These are phyloP conservation scores for Anthonomus grandis DNA, from an alignment of 1,140 invertebrate genomes.

Conservation along the genomic window DNA sequence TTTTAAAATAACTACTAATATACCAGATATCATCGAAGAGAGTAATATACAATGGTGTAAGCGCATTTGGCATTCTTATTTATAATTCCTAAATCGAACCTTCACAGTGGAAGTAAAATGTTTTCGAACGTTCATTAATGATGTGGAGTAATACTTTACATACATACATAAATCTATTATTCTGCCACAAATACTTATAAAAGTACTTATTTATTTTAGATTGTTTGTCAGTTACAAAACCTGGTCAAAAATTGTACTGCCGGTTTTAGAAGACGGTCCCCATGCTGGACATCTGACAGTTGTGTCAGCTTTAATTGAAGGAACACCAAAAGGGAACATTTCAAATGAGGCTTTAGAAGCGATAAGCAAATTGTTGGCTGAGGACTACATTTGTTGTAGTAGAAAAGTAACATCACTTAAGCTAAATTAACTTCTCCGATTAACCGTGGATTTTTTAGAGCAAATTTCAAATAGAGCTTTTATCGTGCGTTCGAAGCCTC, in stretches of 20 bases:
- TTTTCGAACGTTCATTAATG: no score
- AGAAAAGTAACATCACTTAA: conserved; percentile 38
- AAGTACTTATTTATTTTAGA: conserved; percentile 48
- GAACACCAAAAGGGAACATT: conserved; percentile 44
- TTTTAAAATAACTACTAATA: no score
- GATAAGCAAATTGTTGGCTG: conserved; percentile 42
- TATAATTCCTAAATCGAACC: no score
- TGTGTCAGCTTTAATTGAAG: conserved; percentile 52
- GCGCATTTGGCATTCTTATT: no score
- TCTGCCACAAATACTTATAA: no score
- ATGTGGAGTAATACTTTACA: no score
- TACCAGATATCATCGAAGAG: no score
- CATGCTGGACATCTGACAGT: conserved; percentile 54
- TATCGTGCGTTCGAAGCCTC: conserved; percentile 35
- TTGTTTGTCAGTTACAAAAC: conserved; percentile 59
- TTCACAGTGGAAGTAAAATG: no score
- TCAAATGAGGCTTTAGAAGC: conserved; percentile 33
- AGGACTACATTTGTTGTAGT: conserved; percentile 47
- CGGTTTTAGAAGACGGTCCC: conserved; percentile 50
- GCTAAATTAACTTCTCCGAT: neutral
- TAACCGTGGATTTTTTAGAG: conserved; percentile 24
- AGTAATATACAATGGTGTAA: no score
- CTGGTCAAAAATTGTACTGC: conserved; percentile 53
- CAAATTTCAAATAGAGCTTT: conserved; percentile 40
- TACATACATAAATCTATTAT: no score